Percentiles rank a stretch among this genome's conserved stretches.
Evolutionary conservation across 2,797 vertebrate species (phyloP).

Genomic region (Sandelia bainsii): DNA sequence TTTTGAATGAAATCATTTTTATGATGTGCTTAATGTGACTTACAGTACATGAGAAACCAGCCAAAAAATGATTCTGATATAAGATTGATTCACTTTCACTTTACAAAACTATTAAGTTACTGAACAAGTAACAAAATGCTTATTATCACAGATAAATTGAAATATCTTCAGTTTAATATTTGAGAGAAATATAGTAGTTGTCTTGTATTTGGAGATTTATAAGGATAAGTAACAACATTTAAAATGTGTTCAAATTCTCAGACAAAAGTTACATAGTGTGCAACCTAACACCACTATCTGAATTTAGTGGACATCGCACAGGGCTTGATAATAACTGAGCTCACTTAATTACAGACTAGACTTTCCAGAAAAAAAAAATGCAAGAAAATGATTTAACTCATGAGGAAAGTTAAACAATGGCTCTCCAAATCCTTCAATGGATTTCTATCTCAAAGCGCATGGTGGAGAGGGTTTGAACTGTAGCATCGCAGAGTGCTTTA

Average conservation of each 20-base stretch:
- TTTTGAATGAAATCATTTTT: slow-evolving; percentile 8
- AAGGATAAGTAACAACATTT: no score
- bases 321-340: slow-evolving; percentile 73
- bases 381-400: slow-evolving; percentile 80
- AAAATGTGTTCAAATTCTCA: no score
- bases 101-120: neutral
- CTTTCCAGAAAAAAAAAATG: slow-evolving; percentile 69
- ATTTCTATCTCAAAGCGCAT: slow-evolving; percentile 81
- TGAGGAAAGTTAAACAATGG: slow-evolving; percentile 81
- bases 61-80: neutral
- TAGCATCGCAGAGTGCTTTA: slow-evolving; percentile 75
- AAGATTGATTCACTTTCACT: neutral
- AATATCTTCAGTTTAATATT: no score
- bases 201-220: no score
- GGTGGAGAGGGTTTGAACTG: slow-evolving; percentile 74
- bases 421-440: slow-evolving; percentile 82
- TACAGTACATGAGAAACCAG: neutral
- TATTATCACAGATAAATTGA: neutral
- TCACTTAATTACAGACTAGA: slow-evolving; percentile 80
- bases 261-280: neutral
- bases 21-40: neutral
- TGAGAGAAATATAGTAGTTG: no score
- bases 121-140: neutral
- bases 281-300: neutral
- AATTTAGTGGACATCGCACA: slow-evolving; percentile 39